A percentile compares a stretch with the other conserved stretches of the same genome.
These are phyloP conservation scores for Apocheima hispidaria DNA, from an alignment of 2,888 invertebrate genomes.

Conservation along the genomic window DNA sequence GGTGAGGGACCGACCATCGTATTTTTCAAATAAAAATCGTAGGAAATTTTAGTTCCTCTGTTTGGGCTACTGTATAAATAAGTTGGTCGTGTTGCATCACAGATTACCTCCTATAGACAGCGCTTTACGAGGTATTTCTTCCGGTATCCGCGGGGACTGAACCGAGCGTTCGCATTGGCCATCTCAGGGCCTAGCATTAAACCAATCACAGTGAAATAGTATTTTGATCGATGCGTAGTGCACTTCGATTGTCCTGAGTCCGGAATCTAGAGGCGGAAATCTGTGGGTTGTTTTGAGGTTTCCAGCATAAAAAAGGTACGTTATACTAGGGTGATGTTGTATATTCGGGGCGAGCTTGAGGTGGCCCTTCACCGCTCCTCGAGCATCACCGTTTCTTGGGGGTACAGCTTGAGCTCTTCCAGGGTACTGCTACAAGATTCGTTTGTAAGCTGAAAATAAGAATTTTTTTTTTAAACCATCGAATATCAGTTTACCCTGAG, in stretches of 20 bases:
- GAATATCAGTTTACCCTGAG: not conserved
- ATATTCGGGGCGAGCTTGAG: conserved; percentile 1
- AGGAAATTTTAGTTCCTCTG: not conserved
- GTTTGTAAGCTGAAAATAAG: conserved; percentile 89
- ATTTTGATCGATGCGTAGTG: no score
- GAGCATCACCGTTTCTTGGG: conserved; percentile 97
- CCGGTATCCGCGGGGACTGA: no score
- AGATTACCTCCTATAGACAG: no score
- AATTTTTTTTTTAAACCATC: not conserved
- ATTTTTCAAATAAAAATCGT: not conserved
- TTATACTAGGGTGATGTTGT: conserved; percentile 22
- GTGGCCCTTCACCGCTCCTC: conserved; percentile 76
- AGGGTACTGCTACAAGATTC: conserved; percentile 92
- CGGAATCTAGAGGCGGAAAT: not conserved
- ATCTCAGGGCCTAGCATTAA: no score
- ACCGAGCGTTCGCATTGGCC: no score
- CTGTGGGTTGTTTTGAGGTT: not conserved
- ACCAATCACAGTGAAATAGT: no score
- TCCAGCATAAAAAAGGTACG: conserved; percentile 20
- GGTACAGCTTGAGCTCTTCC: conserved; percentile 93
- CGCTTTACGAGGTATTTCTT: no score
- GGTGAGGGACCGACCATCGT: not conserved
- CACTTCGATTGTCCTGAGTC: no score
- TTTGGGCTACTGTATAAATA: not conserved
- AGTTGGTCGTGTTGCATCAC: no score